Evolutionary conservation across 2,797 vertebrate species (phyloP), one percentile per base, ranked within the genome.

Genomic region (Cetoscarus ocellatus): DNA sequence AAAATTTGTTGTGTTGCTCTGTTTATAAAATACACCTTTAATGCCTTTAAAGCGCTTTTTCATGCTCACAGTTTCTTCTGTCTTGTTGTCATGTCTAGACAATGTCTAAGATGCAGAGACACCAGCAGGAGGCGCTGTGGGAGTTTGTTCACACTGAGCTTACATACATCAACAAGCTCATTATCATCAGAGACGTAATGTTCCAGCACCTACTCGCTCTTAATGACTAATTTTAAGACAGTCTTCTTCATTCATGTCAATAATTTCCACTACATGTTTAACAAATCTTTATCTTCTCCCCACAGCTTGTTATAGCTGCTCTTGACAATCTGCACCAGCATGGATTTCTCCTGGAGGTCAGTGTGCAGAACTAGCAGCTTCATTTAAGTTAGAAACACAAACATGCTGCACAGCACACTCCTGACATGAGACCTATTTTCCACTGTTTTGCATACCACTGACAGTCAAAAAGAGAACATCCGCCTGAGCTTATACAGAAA

Each of bases 101-200:
- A 3, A 96, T 97, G 96, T 76, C 86, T 36, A 96, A 88, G 73
- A 88, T 68, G 49, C 93, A 95, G 63, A 92, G 83, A 58, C 93
- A 96, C 87, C 96, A 96, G 42, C 96, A 97, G 91, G 96, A 96
- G 82, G 96, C 95, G 0, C 84, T 97, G 66, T 97, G 96, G 96
- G 96, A 97, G 88, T 87, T 96, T 50, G 76, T 97, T n/a, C 79
- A 93, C 55, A 97, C 96, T 0, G 96, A 97, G 67, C 88, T 96
- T 53, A 82, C 59, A 70, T 96, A 96, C 73, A 91, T 96, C 69
- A 94, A 91, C 68, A 95, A 95, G 82, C 92, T 97, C 1, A 91
- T 91, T 57, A 85, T 96, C 86, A 91, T 96, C 80, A 94, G 82
- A 10, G 92, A 96, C 0, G 96, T 97, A 90, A 94, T 92, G 63